Evolutionary conservation across 2,113 vertebrate genomes (phyloP).

Genomic region (Dasyurus viverrinus): DNA sequence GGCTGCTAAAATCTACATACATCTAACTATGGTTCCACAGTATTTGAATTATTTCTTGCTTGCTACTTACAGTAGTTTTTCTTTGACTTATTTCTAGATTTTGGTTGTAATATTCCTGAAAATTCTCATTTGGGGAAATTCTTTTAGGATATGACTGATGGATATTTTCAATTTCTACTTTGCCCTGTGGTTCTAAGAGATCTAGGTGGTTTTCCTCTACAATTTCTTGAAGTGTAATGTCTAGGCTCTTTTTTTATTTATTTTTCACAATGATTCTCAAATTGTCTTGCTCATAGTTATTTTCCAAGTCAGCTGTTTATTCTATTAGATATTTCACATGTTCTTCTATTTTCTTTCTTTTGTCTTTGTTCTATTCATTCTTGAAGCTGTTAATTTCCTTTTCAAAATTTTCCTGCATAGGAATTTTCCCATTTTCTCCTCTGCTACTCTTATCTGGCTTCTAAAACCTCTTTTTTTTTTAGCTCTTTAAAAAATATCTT

Average conservation of each 20-base stretch:
- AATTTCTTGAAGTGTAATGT: background rate
- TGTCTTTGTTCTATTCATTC: background rate
- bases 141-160: background rate
- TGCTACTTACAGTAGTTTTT: too few species aligned
- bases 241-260: background rate
- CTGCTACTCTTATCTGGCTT: too few species aligned
- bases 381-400: background rate
- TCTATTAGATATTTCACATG: background rate
- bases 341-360: background rate
- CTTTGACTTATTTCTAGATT: too few species aligned
- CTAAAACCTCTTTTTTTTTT: too few species aligned
- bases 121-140: background rate
- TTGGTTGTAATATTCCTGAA: background rate
- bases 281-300: background rate
- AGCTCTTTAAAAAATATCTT: too few species aligned
- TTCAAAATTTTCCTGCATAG: background rate
- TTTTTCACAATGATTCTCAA: background rate
- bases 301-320: background rate
- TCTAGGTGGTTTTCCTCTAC: background rate
- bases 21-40: too few species aligned
- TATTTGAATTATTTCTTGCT: too few species aligned
- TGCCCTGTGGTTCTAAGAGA: background rate
- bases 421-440: too few species aligned
- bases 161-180: background rate
- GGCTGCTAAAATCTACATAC: too few species aligned